Evolutionary conservation across 1,140 invertebrate genomes (phyloP), one percentile per base, ranked within the genome.

Genomic region (Tetraneura akinire): DNA sequence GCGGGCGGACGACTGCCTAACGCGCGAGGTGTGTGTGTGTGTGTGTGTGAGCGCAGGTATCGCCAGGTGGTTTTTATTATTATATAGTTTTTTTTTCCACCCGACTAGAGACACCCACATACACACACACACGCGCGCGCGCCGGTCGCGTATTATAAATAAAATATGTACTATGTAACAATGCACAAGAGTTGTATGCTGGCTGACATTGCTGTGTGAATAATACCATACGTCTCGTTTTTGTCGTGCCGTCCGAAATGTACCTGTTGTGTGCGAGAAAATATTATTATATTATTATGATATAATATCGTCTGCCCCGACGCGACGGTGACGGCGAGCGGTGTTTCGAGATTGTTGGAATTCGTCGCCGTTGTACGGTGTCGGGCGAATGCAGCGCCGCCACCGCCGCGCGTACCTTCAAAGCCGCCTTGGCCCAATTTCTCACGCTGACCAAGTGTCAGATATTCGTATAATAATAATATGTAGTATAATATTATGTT

Each of bases 41-140:
- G 60, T 62, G 16, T 62, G 60, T 37, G 62, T 13, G 29, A 3
- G 62, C 6, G 53, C 73, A 76, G 73, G 73, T 76, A 76, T 76
- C 53, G 73, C 73, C 74, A 78, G 74, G 74, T 78, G 74, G 74
- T 78, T 78, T 78, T 60, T 60, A 60, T 78, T 37, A 78, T 62
- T 71, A 71, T 68, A n/a, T 18, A 47, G 9, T 68, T 68, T 68
- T 68, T 70, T 11, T 18, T 16, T 16, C 68, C 21, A 70, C 45
- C 9, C 29, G 68, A 32, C 47, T 13, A 71, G 60, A 60, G 14
- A 68, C 68, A 71, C 68, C 68, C 68, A 71, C 66, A 8, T 18
- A 45, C 9, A 29, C n/a, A n/a, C n/a, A n/a, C n/a, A n/a, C n/a
- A n/a, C n/a, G n/a, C n/a, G n/a, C n/a, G n/a, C n/a, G n/a, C n/a